Evolutionary conservation across 2,888 invertebrate species (phyloP).

Genomic region (Leuctra nigra): DNA sequence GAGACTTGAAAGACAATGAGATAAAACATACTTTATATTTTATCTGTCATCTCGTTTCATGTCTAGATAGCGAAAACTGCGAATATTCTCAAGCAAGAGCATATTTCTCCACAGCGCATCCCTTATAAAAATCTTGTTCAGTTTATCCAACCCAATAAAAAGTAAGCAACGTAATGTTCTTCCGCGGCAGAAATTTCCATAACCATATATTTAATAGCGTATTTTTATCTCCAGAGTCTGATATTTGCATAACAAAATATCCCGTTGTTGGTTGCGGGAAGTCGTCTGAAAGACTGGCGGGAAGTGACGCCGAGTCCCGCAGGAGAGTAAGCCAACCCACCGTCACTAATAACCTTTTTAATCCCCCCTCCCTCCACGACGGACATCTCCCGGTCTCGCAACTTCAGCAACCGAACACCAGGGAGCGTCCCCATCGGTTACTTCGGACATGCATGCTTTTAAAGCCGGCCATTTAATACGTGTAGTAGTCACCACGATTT

Average conservation of each 20-base stretch:
- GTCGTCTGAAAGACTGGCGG: background rate
- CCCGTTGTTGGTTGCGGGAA: background rate
- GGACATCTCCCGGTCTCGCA: background rate
- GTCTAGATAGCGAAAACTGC: too few relatives aligned
- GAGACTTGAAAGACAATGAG: too few relatives aligned
- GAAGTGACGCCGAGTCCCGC: constrained; percentile 15
- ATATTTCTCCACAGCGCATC: too few relatives aligned
- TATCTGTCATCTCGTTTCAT: too few relatives aligned
- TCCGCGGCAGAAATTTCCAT: background rate
- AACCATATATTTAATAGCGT: background rate
- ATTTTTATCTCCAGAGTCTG: background rate
- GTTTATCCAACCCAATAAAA: background rate
- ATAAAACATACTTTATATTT: too few relatives aligned
- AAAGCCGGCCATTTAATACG: constrained; percentile 4
- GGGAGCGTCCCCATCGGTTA: constrained; percentile 4
- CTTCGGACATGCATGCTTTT: background rate
- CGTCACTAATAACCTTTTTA: constrained; percentile 26
- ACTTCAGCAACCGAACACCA: constrained; percentile 3
- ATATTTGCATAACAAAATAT: background rate
- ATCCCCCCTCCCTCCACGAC: background rate
- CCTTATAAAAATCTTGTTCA: background rate
- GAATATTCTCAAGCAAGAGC: too few relatives aligned
- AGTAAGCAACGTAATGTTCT: background rate
- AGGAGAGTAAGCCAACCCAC: constrained; percentile 21
- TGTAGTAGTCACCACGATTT: background rate